These are phyloP conservation scores for Platynereis dumerilii DNA, from an alignment of 2,888 invertebrate genomes.

Conservation along the genomic window DNA sequence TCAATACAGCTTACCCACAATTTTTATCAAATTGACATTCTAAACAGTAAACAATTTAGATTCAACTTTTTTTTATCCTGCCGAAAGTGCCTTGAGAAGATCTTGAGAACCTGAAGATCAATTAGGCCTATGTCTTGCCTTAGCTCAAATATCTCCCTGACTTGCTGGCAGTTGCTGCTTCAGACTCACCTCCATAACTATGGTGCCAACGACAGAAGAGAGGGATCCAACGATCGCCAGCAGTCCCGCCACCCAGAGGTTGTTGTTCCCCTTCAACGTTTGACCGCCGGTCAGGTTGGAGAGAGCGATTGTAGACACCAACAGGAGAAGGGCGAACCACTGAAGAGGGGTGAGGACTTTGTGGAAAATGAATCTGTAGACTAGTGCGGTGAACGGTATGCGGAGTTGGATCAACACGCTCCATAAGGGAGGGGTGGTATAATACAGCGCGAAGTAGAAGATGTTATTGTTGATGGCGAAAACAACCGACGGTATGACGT, in stretches of 20 bases:
- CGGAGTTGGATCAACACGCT: constrained; percentile 31
- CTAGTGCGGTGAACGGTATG: constrained; percentile 32
- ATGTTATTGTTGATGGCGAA: constrained; percentile 35
- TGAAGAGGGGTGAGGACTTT: constrained; percentile 20
- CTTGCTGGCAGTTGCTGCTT: too few species aligned
- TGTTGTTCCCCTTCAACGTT: constrained; percentile 1
- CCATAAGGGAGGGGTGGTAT: constrained; percentile 33
- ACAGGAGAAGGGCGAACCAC: constrained; percentile 31
- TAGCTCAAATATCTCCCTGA: too few species aligned
- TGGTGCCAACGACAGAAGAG: constrained; percentile 22
- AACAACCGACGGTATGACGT: constrained; percentile 29
- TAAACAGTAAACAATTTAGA: too few species aligned
- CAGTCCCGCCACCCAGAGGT: constrained; percentile 17
- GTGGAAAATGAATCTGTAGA: constrained; percentile 33
- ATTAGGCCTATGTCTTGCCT: too few species aligned
- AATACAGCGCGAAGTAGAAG: constrained; percentile 29
- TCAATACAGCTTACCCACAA: too few species aligned
- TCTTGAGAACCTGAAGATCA: too few species aligned
- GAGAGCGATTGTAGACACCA: constrained; percentile 28
- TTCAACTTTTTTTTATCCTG: too few species aligned
- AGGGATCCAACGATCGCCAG: constrained; percentile 25
- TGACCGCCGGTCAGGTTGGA: constrained; percentile 27
- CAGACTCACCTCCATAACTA: constrained; percentile 31
- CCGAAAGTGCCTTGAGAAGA: too few species aligned
- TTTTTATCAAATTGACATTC: too few species aligned